Evolutionary conservation across 2,797 vertebrate species (phyloP), one percentile per base, ranked within the genome.

Genomic region (Tangara arthus): DNA sequence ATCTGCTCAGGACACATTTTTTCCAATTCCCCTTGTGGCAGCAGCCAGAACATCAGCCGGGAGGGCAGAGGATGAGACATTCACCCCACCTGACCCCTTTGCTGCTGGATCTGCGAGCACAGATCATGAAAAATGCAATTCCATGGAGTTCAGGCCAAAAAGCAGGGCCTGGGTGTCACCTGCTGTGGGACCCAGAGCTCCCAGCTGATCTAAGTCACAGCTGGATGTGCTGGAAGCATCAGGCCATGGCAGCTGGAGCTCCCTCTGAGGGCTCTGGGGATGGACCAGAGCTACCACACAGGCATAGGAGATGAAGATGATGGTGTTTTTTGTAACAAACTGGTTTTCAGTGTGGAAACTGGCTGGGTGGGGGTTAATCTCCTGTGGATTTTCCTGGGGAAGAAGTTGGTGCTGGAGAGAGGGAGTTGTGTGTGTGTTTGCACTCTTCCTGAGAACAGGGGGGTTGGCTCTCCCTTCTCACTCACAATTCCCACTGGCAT

Each of bases 341-440:
- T 37, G 30, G 4, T 2, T 77, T 59, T 61, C 59, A 16, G 0
- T 23, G 37, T 78, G 42, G 59, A 46, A 68, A 22, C 7, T 26
- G 46, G 6, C 3, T 9, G 22, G 8, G 0, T 12, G 11, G 9
- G 12, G 22, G 15, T 13, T 49, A 20, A 41, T 18, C 0, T 1
- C 13, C 26, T 1, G 0, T 37, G 60, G 47, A 30, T 57, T 34
- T 64, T 44, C 42, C 47, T 35, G 32, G 52, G 68, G 52, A 57
- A 47, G 42, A 61, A 28, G n/a, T 15, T 78, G 27, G 5, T n/a
- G 12, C 10, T 11, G 26, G 42, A 46, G 22, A 42, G 47, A 75
- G 46, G 50, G n/a, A 50, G 3, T 22, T 24, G 39, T 41, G 39
- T 39, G 24, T 32, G 44, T 27, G 41, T 63, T 34, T 47, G 64